Conservation (phyloP, 2,797 vertebrate genomes). For the Spea hammondii region DNA sequence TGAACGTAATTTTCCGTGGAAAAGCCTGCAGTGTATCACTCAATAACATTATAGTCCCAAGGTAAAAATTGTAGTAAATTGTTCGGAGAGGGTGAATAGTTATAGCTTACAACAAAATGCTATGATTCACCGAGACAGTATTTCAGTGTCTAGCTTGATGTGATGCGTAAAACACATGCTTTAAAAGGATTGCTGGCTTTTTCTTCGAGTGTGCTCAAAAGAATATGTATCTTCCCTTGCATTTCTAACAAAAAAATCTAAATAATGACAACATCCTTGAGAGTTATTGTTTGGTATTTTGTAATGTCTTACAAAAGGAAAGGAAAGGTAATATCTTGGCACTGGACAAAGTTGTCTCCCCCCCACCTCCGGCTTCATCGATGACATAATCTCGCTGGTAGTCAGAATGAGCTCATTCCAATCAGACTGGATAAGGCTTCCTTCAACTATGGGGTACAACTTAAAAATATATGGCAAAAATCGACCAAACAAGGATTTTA, state of each 20-base stretch:
- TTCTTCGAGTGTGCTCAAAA: slow-evolving; percentile 4
- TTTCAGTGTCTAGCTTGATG: slow-evolving; percentile 61
- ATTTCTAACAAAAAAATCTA: not conserved
- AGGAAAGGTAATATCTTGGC: slow-evolving; percentile 49
- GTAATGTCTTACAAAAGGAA: slow-evolving; percentile 30
- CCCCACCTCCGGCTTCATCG: no score
- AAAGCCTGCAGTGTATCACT: slow-evolving; percentile 71
- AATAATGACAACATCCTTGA: slow-evolving; percentile 27
- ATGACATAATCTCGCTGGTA: slow-evolving; percentile 33
- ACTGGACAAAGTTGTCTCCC: slow-evolving; percentile 25
- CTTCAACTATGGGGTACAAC: not conserved
- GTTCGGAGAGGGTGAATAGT: slow-evolving; percentile 67
- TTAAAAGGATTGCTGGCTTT: slow-evolving; percentile 14
- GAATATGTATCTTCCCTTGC: slow-evolving; percentile 42
- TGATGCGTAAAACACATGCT: slow-evolving; percentile 39
- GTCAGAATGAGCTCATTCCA: slow-evolving; percentile 29
- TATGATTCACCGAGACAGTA: slow-evolving; percentile 72
- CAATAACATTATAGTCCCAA: slow-evolving; percentile 58
- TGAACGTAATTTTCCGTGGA: slow-evolving; percentile 70
- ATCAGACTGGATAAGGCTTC: slow-evolving; percentile 27
- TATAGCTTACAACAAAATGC: slow-evolving; percentile 73
- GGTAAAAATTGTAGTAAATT: slow-evolving; percentile 64
- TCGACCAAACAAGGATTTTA: no score
- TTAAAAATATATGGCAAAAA: no score
- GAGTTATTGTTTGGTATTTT: slow-evolving; percentile 29